Base-by-base conservation (phyloP, 1,140 invertebrate genomes). In the Drosophila sturtevanti region DNA sequence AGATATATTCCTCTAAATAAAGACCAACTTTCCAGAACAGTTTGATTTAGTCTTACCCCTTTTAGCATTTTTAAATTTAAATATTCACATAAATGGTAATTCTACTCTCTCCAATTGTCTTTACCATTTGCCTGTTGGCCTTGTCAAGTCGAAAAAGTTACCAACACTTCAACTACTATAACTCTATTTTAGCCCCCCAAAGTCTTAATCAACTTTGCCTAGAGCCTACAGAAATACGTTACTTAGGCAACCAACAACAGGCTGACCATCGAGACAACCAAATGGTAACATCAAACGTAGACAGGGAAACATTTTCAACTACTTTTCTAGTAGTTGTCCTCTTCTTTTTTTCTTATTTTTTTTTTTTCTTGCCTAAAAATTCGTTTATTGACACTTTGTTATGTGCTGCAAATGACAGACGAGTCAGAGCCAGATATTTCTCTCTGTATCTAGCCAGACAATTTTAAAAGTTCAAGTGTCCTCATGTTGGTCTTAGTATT, bases 331-430 rank as follows among this genome's bases (percentile, higher is more conserved):
- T 37, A 7, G 27, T 31, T 31, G 1, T 4, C 4, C 24, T 24
- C 4, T 63, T 38, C 62, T 65, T 44, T 34, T 60, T 24, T 18
- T 58, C 27, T 51, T 64, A 41, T 24, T 18, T 58, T 35, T 51
- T 64, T 51, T 61, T 54, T 41, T 60, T 66, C 63, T 73, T 62
- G 61, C 69, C 65, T 63, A 63, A 79, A 84, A 71, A 21, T 60
- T 75, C 76, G 81, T 81, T 81, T 86, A 85, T 85, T 85, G 81
- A 81, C 81, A 85, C 78, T 86, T 80, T 74, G 81, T 72, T 85
- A 86, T 81, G 82, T 81, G 74, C 81, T 87, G 81, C 70, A 81
- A 68, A 68, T 81, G 81, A 81, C 81, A 85, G 74, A 16, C 69
- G 63, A 68, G 74, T 35, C 54, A 11, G 10, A 44, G 1, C 5